These are phyloP conservation scores for Leptatherina wallacei DNA, from an alignment of 2,797 vertebrate species.

Conservation along the genomic window DNA sequence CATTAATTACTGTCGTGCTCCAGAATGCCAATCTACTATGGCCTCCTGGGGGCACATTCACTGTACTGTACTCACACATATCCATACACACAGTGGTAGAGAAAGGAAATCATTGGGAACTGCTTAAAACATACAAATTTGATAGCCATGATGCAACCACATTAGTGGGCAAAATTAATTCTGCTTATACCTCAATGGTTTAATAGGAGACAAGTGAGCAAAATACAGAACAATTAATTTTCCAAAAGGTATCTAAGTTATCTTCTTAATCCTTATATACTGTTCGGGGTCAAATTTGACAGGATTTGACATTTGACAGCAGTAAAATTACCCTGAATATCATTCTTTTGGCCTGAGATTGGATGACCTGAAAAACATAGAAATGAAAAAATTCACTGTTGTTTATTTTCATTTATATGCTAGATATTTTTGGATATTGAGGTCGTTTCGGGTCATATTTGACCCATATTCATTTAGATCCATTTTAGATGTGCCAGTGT, in stretches of 20 bases:
- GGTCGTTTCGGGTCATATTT: too few relatives aligned
- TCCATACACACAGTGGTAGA: slow-evolving; percentile 22
- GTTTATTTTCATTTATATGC: too few relatives aligned
- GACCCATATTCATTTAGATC: too few relatives aligned
- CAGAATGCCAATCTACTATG: slow-evolving; percentile 60
- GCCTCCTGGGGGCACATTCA: slow-evolving; percentile 58
- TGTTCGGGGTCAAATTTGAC: too few relatives aligned
- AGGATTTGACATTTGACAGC: too few relatives aligned
- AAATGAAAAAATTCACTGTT: too few relatives aligned
- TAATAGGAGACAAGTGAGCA: neutral
- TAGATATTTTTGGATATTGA: too few relatives aligned
- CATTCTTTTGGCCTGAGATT: too few relatives aligned
- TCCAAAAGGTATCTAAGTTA: neutral
- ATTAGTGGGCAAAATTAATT: neutral
- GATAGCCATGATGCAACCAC: slow-evolving; percentile 1
- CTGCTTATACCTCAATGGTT: neutral
- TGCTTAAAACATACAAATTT: slow-evolving; percentile 10
- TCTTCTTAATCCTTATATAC: too few relatives aligned
- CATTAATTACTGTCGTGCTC: slow-evolving; percentile 67
- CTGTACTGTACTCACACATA: slow-evolving; percentile 34
- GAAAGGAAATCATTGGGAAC: slow-evolving; percentile 17
- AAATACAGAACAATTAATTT: neutral
- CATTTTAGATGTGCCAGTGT: too few relatives aligned
- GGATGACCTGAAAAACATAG: too few relatives aligned
- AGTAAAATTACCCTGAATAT: too few relatives aligned